Percentiles rank a stretch among this genome's conserved stretches.
Evolutionary conservation across 2,888 invertebrate genomes (phyloP).

Genomic region (Drosophila mulleri): DNA sequence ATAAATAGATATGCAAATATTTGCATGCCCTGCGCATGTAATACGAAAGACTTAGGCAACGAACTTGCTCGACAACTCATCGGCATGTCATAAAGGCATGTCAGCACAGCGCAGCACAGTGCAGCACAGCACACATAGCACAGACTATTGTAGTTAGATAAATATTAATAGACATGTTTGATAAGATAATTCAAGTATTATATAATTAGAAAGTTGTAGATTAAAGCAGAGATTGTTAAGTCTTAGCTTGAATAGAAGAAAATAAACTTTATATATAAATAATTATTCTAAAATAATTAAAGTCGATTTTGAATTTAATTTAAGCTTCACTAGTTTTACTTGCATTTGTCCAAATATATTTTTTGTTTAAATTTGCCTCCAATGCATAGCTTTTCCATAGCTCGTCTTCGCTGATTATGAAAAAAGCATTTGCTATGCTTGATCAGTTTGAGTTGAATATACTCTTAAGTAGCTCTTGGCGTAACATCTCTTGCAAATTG

Average conservation of each 20-base stretch:
- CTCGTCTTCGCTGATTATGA: not conserved
- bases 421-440: not conserved
- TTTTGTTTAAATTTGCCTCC: not conserved
- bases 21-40: constrained; percentile 57
- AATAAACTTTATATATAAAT: no score
- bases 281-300: no score
- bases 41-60: constrained; percentile 77
- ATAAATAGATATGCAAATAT: constrained; percentile 74
- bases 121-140: constrained; percentile 20
- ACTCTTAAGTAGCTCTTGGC: constrained; percentile 1
- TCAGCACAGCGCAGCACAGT: constrained; percentile 18
- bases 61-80: constrained; percentile 67
- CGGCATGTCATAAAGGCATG: constrained; percentile 67
- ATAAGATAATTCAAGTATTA: not conserved
- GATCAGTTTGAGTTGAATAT: not conserved
- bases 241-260: no score
- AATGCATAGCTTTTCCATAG: not conserved
- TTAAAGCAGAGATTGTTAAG: not conserved
- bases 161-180: constrained; percentile 1
- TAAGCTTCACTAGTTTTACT: not conserved
- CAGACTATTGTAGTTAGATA: not conserved
- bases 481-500: constrained; percentile 68
- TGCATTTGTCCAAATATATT: no score
- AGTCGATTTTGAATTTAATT: not conserved
- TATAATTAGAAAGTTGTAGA: not conserved